phyloP scores from a whole-genome alignment of 1,140 invertebrate species.

The Drosophila eugracilis region DNA sequence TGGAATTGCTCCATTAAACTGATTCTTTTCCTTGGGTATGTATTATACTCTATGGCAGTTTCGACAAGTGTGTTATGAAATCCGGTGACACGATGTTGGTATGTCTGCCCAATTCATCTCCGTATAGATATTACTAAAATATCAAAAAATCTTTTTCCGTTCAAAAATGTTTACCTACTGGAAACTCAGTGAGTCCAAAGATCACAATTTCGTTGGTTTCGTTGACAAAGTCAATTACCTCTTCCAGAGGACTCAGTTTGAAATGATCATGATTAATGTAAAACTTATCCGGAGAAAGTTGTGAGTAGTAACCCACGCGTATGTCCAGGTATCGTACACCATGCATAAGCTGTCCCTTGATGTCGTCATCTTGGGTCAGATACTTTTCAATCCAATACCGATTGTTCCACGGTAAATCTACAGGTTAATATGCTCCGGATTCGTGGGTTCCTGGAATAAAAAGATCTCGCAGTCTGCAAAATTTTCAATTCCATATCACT shows the following conservation, averaged over 20 bases:
- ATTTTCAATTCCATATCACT: conserved; percentile 30
- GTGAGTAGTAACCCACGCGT: conserved; percentile 86
- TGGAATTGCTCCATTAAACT: too few relatives aligned
- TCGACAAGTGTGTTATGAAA: conserved; percentile 87
- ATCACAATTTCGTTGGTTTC: conserved; percentile 88
- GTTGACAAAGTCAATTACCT: conserved; percentile 86
- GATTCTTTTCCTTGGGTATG: too few relatives aligned
- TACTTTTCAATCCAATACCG: conserved; percentile 85
- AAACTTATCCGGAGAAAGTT: conserved; percentile 83
- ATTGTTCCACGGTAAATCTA: conserved; percentile 59
- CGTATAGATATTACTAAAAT: too few relatives aligned
- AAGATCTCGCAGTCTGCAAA: conserved; percentile 85
- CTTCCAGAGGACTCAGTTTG: conserved; percentile 85
- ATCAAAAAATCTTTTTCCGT: too few relatives aligned
- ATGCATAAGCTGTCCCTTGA: conserved; percentile 86
- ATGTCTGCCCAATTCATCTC: conserved; percentile 85
- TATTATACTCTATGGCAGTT: conserved; percentile 87
- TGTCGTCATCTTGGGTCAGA: conserved; percentile 87
- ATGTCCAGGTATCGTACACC: conserved; percentile 88
- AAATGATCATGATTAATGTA: conserved; percentile 87
- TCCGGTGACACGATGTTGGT: conserved; percentile 88
- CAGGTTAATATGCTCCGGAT: conserved; percentile 86
- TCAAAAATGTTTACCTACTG: conserved; percentile 84
- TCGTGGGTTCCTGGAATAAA: conserved; percentile 89
- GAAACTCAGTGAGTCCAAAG: conserved; percentile 88